Evolutionary conservation across 37 sponge, comb jelly and placozoan species (phyloP), one percentile per base, ranked within the genome.

Genomic region (Beroe forskalii): DNA sequence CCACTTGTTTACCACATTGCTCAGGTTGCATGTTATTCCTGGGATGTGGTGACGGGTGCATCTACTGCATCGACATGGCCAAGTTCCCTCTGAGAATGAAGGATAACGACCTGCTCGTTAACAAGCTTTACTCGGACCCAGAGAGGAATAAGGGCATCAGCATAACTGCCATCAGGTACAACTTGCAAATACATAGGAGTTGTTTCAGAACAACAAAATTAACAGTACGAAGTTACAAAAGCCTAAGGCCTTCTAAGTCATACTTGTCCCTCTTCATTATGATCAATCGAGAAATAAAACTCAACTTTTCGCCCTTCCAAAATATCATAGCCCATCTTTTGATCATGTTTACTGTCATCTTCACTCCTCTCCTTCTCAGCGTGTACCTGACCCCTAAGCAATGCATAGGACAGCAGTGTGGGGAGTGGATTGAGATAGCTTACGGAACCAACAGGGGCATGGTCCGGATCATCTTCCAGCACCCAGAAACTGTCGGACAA

Each of bases 51-150:
- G 94, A 95, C 91, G 96, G 96, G 0, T 91, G 90, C 76, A 96
- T 98, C 24, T 95, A 96, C 83, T 95, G 94, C 76, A 95, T 98
- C 33, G 95, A 97, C 67, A 96, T 96, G 95, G 95, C 96, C 92
- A 97, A 97, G 91, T 97, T 97, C 76, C 98, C 98, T 6, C 94
- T 97, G 24, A 86, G 98, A 22, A 96, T 97, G 98, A 97, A 96
- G 69, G 98, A 97, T 93, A 97, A 97, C 91, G 98, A 97, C 39
- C 90, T 97, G 12, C 94, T 97, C 8, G 95, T 97, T 40, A 95
- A 92, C 0, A 91, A 97, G 89, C 92, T 97, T 67, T 97, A 96
- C 62, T 92, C 95, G 22, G 98, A 97, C 60, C 98, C 98, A 0
- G 92, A 69, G 60, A 91, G 96, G 44, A 95, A 96, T 35, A 80